A percentile compares a stretch with the other conserved stretches of the same genome.
phyloP scores from a whole-genome alignment of 2,113 vertebrate genomes.

The Diadophis punctatus region DNA sequence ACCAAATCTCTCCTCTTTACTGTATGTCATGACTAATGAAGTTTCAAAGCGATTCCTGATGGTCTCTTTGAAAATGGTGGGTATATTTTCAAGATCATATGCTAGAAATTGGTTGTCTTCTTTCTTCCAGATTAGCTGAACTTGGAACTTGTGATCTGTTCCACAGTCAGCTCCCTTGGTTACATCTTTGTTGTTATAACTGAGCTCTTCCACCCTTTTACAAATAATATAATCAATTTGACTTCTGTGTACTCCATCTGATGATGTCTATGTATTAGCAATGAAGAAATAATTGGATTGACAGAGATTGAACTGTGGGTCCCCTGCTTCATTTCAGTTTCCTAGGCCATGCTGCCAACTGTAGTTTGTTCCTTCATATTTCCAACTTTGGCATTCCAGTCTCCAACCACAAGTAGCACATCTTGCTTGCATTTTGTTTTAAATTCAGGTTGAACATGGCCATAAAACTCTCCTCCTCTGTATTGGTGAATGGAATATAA shows the following conservation, averaged over 20 bases:
- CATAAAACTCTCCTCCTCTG: background rate
- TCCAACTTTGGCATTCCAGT: background rate
- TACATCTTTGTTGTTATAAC: background rate
- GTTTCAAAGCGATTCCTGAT: background rate
- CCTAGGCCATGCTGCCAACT: background rate
- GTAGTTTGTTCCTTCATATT: background rate
- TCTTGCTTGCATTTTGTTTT: background rate
- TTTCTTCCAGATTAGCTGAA: background rate
- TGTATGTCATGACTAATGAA: background rate
- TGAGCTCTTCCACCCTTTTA: background rate
- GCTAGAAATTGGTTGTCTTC: background rate
- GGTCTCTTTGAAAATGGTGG: background rate
- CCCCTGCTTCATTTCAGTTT: background rate
- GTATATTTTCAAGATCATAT: background rate
- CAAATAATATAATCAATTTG: background rate
- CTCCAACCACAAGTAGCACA: background rate
- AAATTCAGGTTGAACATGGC: background rate
- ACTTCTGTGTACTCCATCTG: background rate
- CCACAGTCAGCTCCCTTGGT: background rate
- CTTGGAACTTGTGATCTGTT: background rate
- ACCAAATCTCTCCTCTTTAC: background rate
- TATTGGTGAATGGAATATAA: background rate
- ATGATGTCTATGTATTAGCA: background rate
- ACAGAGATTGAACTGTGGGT: background rate
- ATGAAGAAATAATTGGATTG: background rate